Evolutionary conservation across 2,888 invertebrate species (phyloP).

Genomic region (Coremacera marginata): DNA sequence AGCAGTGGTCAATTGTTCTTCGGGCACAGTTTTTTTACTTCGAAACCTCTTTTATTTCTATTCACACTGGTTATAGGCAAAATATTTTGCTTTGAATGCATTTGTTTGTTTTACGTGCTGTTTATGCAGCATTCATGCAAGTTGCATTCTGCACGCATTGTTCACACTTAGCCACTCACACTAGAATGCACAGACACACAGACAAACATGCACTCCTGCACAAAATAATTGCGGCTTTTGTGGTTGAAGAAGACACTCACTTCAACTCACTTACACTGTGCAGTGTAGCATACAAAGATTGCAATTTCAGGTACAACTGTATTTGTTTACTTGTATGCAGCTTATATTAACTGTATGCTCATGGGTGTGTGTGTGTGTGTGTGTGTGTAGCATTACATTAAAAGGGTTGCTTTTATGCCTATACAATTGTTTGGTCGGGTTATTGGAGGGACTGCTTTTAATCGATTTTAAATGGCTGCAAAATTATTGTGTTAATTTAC

Average conservation of each 20-base stretch:
- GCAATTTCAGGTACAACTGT: too few relatives aligned
- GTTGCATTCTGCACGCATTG: slow-evolving; percentile 1
- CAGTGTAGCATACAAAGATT: not conserved
- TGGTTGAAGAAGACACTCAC: slow-evolving; percentile 7
- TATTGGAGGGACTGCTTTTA: slow-evolving; percentile 48
- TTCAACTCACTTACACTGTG: not conserved
- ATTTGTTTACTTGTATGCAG: too few relatives aligned
- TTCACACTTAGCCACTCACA: slow-evolving; percentile 11
- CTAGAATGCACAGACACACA: not conserved
- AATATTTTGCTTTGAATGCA: not conserved
- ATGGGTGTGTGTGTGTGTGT: not conserved
- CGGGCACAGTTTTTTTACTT: not conserved
- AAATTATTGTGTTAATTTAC: slow-evolving; percentile 51
- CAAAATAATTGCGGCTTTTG: slow-evolving; percentile 32
- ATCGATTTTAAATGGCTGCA: slow-evolving; percentile 57
- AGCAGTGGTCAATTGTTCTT: too few relatives aligned
- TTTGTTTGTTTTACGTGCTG: slow-evolving; percentile 5
- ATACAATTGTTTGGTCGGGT: not conserved
- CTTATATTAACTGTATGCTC: too few relatives aligned
- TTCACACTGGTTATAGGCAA: not conserved
- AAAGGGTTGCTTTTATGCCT: not conserved
- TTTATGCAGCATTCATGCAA: not conserved
- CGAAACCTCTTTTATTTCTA: not conserved
- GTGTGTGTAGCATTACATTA: not conserved
- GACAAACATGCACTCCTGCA: not conserved